phyloP scores from a whole-genome alignment of 2,888 invertebrate genomes.

The Meiosimyza decipiens region DNA sequence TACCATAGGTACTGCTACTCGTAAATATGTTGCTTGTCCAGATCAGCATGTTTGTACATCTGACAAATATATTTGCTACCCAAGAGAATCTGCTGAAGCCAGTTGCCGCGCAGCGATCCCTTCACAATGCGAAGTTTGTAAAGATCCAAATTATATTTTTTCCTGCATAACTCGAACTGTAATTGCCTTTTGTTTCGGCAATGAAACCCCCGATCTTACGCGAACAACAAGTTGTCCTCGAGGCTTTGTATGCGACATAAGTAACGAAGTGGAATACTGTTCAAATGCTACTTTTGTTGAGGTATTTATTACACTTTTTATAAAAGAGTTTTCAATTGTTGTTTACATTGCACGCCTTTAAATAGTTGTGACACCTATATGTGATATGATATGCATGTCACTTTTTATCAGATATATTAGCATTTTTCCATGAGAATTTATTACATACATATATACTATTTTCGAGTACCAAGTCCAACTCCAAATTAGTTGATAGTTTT shows the following conservation, averaged over 20 bases:
- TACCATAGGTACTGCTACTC: constrained; percentile 38
- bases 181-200: constrained; percentile 48
- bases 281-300: constrained; percentile 23
- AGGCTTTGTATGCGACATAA: constrained; percentile 49
- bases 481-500: too few species aligned
- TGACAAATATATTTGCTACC: constrained; percentile 40
- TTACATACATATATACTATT: too few species aligned
- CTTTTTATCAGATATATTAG: too few species aligned
- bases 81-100: constrained; percentile 3
- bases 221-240: constrained; percentile 41
- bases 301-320: constrained; percentile 23
- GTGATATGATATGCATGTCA: too few species aligned
- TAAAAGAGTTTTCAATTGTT: too few species aligned
- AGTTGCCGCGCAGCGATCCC: constrained; percentile 22
- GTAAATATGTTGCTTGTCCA: constrained; percentile 40
- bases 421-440: too few species aligned
- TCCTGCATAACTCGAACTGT: constrained; percentile 45
- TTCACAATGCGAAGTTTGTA: constrained; percentile 45
- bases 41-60: constrained; percentile 41
- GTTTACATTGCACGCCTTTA: too few species aligned
- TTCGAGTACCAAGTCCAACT: too few species aligned
- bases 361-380: too few species aligned
- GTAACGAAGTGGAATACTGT: constrained; percentile 45
- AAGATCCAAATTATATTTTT: constrained; percentile 37
- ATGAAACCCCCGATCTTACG: constrained; percentile 34